Base-by-base conservation (phyloP, 2,888 invertebrate species). In the Platerodrilus igneus region DNA sequence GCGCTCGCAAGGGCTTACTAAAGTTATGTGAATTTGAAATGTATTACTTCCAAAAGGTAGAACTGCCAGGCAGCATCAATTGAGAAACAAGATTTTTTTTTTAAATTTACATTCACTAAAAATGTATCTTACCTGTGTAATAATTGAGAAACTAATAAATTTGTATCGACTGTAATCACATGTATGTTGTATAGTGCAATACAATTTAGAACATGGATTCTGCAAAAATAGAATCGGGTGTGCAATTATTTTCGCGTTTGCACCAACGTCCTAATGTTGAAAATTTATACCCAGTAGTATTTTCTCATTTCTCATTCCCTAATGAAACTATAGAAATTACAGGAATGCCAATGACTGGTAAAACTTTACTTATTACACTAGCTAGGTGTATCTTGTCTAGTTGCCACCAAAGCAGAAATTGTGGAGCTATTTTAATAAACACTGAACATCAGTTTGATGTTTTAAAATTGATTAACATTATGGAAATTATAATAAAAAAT, bases 401-500 rank as follows among this genome's bases (percentile, higher is more conserved):
- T 7, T 45, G 46, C 6, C 60, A 59, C 27, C 66, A 65, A 9
- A 75, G 75, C 1, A 64, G 69, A 16, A 57, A 67, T 37, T 60
- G 67, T 13, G 62, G 64, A 26, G 71, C 70, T 2, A 47, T 76
- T 10, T 55, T 75, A 5, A 61, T 77, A 25, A 69, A 76, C 50
- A 68, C 71, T 1, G 70, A 73, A 46, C 70, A 72, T 50, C 74
- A 76, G 41, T 72, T 76, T 37, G 58, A 64, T 45, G 42, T 67
- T 3, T 51, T 63, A 6, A 62, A 64, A 37, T 56, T 76, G 14
- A 49, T 60, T 6, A 52, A 60, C 17, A 43, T 68, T 22, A 62
- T 74, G 53, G 58, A 59, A 18, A 47, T 47, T 18, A 52, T 59
- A 4, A 53, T 70, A n/a, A 35, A 57, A 51, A 21, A 48, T 39